Percentiles rank a stretch among this genome's conserved stretches.
Conservation (phyloP, 2,888 invertebrate species). For the Xanthia icteritia region DNA sequence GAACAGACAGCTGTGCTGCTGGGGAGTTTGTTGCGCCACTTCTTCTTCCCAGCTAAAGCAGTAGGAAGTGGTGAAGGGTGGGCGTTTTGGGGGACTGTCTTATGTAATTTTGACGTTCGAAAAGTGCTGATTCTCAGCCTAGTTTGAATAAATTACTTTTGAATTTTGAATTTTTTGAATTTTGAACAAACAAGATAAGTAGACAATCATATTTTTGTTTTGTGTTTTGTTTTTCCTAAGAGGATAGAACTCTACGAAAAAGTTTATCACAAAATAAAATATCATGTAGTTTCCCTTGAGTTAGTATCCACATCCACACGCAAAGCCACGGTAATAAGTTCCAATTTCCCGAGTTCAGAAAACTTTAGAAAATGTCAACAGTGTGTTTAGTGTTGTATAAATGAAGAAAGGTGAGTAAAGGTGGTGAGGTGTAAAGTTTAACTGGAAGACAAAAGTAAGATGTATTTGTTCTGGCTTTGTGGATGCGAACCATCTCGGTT, state of each 20-base stretch:
- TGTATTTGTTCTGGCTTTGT: not conserved
- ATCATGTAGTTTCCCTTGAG: not conserved
- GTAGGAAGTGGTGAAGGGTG: no score
- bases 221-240: not conserved
- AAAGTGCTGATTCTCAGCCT: no score
- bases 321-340: not conserved
- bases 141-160: no score
- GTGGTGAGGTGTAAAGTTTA: constrained; percentile 1
- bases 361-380: constrained; percentile 4
- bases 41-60: no score
- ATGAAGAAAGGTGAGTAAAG: not conserved
- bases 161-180: no score
- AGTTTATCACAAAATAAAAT: not conserved
- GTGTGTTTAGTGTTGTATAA: not conserved
- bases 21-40: no score
- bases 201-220: no score
- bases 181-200: no score
- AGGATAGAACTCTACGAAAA: not conserved
- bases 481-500: not conserved
- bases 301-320: not conserved
- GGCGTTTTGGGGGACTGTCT: no score
- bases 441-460: not conserved
- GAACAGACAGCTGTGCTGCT: no score
- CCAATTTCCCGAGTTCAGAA: not conserved
- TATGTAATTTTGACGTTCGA: no score